These are phyloP conservation scores for Pygocentrus nattereri DNA, from an alignment of 2,797 vertebrate species.

Conservation along the genomic window DNA sequence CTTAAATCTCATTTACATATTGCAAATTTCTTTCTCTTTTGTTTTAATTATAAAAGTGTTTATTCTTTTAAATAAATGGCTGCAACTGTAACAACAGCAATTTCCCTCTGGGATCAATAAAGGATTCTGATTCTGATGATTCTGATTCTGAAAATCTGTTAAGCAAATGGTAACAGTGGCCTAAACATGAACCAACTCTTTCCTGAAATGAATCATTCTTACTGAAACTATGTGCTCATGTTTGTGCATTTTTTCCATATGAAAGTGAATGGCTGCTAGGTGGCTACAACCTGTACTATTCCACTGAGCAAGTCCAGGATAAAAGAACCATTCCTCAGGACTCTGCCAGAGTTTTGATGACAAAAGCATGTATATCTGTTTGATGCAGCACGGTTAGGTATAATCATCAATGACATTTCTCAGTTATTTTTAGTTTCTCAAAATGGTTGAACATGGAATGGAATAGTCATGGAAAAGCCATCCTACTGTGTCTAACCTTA, in stretches of 20 bases:
- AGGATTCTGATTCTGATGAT: too few species aligned
- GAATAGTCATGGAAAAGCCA: slow-evolving; percentile 59
- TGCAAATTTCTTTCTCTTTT: too few species aligned
- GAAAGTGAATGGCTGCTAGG: slow-evolving; percentile 39
- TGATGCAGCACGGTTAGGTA: slow-evolving; percentile 57
- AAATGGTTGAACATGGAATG: slow-evolving; percentile 65
- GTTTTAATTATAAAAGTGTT: too few species aligned
- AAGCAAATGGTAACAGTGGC: not conserved
- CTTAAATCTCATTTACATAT: too few species aligned
- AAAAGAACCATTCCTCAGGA: slow-evolving; percentile 51
- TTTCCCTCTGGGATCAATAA: too few species aligned
- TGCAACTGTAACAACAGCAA: too few species aligned
- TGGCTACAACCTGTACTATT: slow-evolving; percentile 26
- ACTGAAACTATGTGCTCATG: slow-evolving; percentile 14
- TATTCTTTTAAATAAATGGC: too few species aligned
- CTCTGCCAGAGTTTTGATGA: slow-evolving; percentile 58
- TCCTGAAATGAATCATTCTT: slow-evolving; percentile 31
- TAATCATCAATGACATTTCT: slow-evolving; percentile 60
- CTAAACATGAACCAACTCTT: not conserved
- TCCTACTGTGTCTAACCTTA: not conserved
- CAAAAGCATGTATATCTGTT: slow-evolving; percentile 58
- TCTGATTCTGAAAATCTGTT: too few species aligned
- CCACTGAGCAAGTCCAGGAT: slow-evolving; percentile 49
- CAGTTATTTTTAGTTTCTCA: slow-evolving; percentile 67
- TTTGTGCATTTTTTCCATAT: slow-evolving; percentile 48